Evolutionary conservation across 2,797 vertebrate species (phyloP), one percentile per base, ranked within the genome.

Genomic region (Typhlichthys eigenmanni): DNA sequence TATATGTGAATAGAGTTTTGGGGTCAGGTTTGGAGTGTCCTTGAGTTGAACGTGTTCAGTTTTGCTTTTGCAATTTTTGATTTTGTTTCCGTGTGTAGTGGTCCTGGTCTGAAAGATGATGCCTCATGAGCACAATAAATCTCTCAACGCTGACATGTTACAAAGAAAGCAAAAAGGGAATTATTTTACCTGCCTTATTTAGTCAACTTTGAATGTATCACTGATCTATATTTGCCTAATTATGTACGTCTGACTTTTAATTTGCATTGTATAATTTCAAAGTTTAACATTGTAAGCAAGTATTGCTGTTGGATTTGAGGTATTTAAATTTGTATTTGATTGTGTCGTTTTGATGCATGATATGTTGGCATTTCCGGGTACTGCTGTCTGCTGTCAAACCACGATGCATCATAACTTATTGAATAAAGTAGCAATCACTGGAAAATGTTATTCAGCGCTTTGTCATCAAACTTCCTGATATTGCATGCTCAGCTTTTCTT

Each of bases 351-450:
- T 53, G 66, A 58, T 59, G 60, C 56, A 45, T 32, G 43, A 53
- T 51, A 43, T 58, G 47, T 13, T 53, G 58, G 55, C 9, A 16
- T 5, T 62, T 11, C 38, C 16, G 6, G 10, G 19, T 34, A 6
- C 49, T 62, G 47, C 34, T 38, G 34, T 38, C 34, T 59, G 43
- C 62, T 62, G 52, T 13, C 5, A 13, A 58, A 16, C 17, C 46
- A 29, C 34, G 47, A 55, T 34, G 49, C 11, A 8, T 56, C 64
- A 48, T 9, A 34, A 47, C 17, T 24, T 47, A 54, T 49, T 62
- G 55, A 68, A 68, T 62, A 0, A 9, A 79, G 86, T 89, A 76
- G 16, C 32, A 5, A 79, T 78, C 88, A 89, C 89, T 91, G 89
- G 77, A 89, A 43, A 72, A 51, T 17, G 50, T 56, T 69, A 38